Evolutionary conservation across 2,113 vertebrate species (phyloP), one percentile per base, ranked within the genome.

Genomic region (Zootoca vivipara): DNA sequence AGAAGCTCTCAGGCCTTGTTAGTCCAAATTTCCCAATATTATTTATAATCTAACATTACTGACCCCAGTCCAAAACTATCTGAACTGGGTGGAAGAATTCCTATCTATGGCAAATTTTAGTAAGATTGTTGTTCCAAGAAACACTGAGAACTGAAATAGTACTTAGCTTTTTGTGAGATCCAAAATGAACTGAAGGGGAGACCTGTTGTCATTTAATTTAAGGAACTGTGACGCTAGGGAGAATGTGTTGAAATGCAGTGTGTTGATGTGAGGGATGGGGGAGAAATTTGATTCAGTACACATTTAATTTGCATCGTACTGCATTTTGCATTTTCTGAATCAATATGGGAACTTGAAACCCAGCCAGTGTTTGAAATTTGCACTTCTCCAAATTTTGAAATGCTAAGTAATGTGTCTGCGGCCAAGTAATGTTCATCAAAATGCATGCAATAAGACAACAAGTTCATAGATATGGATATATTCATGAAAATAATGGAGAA

Each of bases 61-160:
- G 22, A 16, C 90, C 92, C 72, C 85, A 83, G 74, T 42, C 85
- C 94, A 91, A 92, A 95, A 94, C 93, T 93, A 89, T 13, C 78
- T 80, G n/a, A 35, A 77, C 78, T 82, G 65, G 0, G 46, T 46
- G 46, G 2, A 91, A 35, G n/a, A 90, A 67, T 91, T 95, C 94
- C 82, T 90, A 90, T 81, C 73, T 88, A 86, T 77, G 82, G 88
- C 86, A 85, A 93, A 89, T 91, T 83, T 52, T 87, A 73, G 56
- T 0, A 0, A 92, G 91, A 91, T 91, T 83, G 89, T 90, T 42
- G 42, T n/a, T n/a, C 26, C 56, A 58, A 80, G 16, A 42, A 77
- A 38, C 38, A 42, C 38, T 77, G 74, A 74, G 33, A 74, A 92
- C 89, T 86, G 78, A 86, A 90, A 94, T 52, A 12, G 10, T 52